Base-by-base conservation (phyloP, 2,888 invertebrate species). In the Scotopteryx bipunctaria region DNA sequence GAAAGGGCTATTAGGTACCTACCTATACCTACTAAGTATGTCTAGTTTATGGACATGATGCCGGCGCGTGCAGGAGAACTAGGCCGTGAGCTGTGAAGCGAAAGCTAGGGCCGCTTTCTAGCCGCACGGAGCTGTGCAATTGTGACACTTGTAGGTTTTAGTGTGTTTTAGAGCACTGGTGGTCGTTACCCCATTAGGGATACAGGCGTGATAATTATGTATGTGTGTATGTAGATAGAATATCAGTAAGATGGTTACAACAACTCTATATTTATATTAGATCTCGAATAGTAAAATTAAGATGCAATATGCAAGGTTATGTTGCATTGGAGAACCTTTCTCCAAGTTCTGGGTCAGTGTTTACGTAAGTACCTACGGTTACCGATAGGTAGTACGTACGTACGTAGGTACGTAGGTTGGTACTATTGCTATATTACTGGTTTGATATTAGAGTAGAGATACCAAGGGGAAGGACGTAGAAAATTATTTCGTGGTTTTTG, bases 301-400 rank as follows among this genome's bases (percentile, higher is more conserved):
- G 74, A 77, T 78, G 74, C 74, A 73, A 73, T 68, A 71, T 64
- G 64, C 57, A 58, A 64, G 59, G 50, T 40, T 16, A 32, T 14
- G 50, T 53, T 45, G 49, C 49, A 50, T 42, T 60, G 57, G 17
- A 55, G 36, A 25, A 83, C 87, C 86, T 89, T 89, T 89, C 89
- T 88, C 86, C 82, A 87, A 86, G 87, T 89, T 88, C 88, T 88
- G 79, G 88, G 88, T 87, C 88, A 63, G 41, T 60, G 71, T 80
- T 66, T 64, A 58, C 57, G 48, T 50, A 46, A 44, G 21, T 59
- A 59, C 62, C 48, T 33, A 25, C 15, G 6, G 5, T 36, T 44
- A 13, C 11, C 4, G 16, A 31, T 11, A 15, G 32, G 15, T 3
- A 8, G 32, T 5, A 11, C 31, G 21, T 5, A 8, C 4, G 21